Conservation (phyloP, 1,140 invertebrate genomes). For the Philotrypesis tridentata region DNA sequence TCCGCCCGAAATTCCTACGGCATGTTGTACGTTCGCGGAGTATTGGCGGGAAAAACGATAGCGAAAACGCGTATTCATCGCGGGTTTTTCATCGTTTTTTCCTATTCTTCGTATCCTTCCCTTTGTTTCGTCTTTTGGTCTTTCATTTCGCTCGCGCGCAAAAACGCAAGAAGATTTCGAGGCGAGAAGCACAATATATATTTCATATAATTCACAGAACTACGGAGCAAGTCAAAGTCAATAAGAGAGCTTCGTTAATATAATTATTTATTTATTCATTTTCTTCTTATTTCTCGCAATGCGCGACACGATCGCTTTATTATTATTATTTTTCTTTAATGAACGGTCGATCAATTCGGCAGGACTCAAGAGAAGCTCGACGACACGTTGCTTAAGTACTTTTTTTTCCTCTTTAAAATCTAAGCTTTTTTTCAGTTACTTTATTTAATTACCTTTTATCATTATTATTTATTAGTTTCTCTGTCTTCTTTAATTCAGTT, state of each 20-base stretch:
- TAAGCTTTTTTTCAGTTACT: not conserved
- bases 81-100: no score
- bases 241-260: not conserved
- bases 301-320: not conserved
- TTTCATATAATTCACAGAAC: not conserved
- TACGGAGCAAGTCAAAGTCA: not conserved
- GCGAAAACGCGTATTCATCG: not conserved
- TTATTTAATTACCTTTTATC: slow-evolving; percentile 17
- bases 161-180: not conserved
- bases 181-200: not conserved
- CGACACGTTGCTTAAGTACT: slow-evolving; percentile 32
- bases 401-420: no score
- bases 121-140: no score
- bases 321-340: no score
- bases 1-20: no score
- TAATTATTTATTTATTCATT: not conserved
- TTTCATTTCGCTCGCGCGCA: no score
- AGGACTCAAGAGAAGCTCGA: slow-evolving; percentile 46
- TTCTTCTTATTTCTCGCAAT: not conserved
- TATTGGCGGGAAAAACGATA: not conserved
- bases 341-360: slow-evolving; percentile 40
- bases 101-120: no score
- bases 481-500: not conserved
- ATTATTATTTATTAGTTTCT: not conserved
- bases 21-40: not conserved